Evolutionary conservation across 2,888 invertebrate genomes (phyloP).

Genomic region (Lepidochrysops patricia): DNA sequence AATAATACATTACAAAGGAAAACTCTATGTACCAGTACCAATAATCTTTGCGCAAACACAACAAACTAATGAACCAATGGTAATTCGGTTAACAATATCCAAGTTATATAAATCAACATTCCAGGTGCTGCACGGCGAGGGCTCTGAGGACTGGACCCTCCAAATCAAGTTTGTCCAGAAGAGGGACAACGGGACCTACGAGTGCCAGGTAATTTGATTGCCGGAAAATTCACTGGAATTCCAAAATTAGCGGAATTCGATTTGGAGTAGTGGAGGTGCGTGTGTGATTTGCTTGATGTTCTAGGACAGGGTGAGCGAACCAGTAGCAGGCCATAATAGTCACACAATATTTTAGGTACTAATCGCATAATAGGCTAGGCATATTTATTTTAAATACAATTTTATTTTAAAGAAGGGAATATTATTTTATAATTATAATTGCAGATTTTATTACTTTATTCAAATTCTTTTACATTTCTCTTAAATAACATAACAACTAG

Average conservation of each 20-base stretch:
- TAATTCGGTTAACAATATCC: background rate
- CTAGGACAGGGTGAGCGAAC: background rate
- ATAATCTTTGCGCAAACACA: too few relatives aligned
- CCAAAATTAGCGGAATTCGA: background rate
- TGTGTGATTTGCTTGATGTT: background rate
- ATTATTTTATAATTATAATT: too few relatives aligned
- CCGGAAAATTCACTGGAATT: background rate
- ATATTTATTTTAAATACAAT: too few relatives aligned
- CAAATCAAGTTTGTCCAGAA: slow-evolving; percentile 96
- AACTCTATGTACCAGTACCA: too few relatives aligned
- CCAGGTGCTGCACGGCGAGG: slow-evolving; percentile 86
- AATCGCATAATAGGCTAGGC: too few relatives aligned
- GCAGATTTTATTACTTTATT: too few relatives aligned
- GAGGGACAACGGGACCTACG: slow-evolving; percentile 94
- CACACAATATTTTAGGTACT: too few relatives aligned
- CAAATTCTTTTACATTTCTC: too few relatives aligned
- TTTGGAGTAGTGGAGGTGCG: background rate
- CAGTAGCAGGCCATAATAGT: background rate
- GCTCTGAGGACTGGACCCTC: slow-evolving; percentile 94
- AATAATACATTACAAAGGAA: too few relatives aligned
- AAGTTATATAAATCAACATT: slow-evolving; percentile 21
- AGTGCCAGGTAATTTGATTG: slow-evolving; percentile 83
- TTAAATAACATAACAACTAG: too few relatives aligned
- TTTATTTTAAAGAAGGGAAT: too few relatives aligned
- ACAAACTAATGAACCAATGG: too few relatives aligned